These are phyloP conservation scores for Hybognathus amarus DNA, from an alignment of 2,797 vertebrate genomes.

Conservation along the genomic window DNA sequence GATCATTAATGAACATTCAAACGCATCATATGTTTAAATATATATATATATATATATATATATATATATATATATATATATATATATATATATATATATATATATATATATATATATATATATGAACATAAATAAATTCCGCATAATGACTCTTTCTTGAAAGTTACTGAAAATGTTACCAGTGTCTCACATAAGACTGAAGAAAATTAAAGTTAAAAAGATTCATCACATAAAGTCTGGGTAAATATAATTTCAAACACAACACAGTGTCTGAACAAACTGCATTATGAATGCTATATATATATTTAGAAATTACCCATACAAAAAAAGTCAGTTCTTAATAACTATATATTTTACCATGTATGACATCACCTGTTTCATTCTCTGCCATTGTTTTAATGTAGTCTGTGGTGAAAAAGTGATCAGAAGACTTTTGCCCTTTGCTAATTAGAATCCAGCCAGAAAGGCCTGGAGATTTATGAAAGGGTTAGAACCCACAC, in stretches of 20 bases:
- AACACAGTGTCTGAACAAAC: neutral
- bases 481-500: conserved; percentile 73
- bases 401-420: conserved; percentile 68
- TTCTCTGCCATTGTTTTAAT: conserved; percentile 72
- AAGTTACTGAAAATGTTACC: neutral
- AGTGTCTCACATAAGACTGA: neutral
- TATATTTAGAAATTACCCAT: neutral
- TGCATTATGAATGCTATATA: neutral
- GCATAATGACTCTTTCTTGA: neutral
- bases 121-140: too few relatives aligned
- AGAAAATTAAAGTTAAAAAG: neutral
- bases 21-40: too few relatives aligned
- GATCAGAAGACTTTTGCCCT: conserved; percentile 75
- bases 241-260: neutral
- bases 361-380: conserved; percentile 45
- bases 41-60: too few relatives aligned
- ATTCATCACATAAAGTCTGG: neutral
- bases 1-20: neutral
- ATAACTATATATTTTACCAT: neutral
- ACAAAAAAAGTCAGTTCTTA: neutral
- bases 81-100: too few relatives aligned
- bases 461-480: conserved; percentile 75
- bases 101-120: too few relatives aligned
- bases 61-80: too few relatives aligned
- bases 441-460: conserved; percentile 77